phyloP scores from a whole-genome alignment of 2,888 invertebrate species.

The Sussaba pulchella region DNA sequence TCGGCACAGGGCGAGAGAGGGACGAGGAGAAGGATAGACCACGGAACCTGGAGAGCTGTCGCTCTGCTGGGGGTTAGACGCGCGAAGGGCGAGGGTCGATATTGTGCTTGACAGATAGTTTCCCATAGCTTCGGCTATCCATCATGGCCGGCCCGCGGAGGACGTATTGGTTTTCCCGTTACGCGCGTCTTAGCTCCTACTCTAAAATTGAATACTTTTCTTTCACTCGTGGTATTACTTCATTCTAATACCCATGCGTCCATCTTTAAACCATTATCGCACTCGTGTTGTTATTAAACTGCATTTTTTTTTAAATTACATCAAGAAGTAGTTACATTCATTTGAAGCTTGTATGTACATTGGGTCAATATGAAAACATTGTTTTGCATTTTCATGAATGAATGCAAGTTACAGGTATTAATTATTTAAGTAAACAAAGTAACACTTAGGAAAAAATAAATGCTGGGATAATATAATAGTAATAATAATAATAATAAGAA shows the following conservation, averaged over 20 bases:
- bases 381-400: too few species aligned
- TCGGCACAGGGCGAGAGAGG: conserved; percentile 35
- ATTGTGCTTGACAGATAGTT: conserved; percentile 84
- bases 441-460: too few species aligned
- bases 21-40: conserved; percentile 22
- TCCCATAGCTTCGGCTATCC: conserved; percentile 83
- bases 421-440: too few species aligned
- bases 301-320: too few species aligned
- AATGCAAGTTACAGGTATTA: too few species aligned
- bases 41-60: conserved; percentile 70
- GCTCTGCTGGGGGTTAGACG: conserved; percentile 78
- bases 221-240: conserved; percentile 57
- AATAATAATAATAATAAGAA: too few species aligned
- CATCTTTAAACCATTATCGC: not conserved
- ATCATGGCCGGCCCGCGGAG: conserved; percentile 83
- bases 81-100: conserved; percentile 83
- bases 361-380: too few species aligned
- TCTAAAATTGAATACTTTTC: conserved; percentile 79
- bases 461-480: too few species aligned
- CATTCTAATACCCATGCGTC: conserved; percentile 19
- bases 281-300: too few species aligned
- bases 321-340: too few species aligned
- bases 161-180: conserved; percentile 83
- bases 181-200: conserved; percentile 79
- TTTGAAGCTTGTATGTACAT: too few species aligned